Percentiles rank a stretch among this genome's conserved stretches.
Conservation (phyloP, 1,140 invertebrate species). For the Pogonomyrmex californicus region DNA sequence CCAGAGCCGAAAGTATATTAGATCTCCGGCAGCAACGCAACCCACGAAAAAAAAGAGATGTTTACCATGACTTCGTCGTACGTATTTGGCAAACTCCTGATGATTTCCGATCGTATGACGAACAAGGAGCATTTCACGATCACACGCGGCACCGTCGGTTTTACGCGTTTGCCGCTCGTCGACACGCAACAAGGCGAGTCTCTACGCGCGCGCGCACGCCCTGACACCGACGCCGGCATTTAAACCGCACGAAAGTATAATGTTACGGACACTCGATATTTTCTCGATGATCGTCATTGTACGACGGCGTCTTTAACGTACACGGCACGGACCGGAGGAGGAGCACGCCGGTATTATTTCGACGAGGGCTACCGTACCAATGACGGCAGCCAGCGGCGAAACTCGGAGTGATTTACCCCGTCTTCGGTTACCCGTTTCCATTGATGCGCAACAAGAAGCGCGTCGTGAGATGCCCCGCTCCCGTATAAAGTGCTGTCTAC, state of each 20-base stretch:
- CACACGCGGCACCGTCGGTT: slow-evolving; percentile 21
- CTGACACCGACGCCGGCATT: slow-evolving; percentile 76
- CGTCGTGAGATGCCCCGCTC: slow-evolving; percentile 32
- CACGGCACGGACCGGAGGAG: slow-evolving; percentile 34
- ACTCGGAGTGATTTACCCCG: slow-evolving; percentile 80
- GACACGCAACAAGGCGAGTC: slow-evolving; percentile 49
- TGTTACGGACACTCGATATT: slow-evolving; percentile 86
- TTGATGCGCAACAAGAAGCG: slow-evolving; percentile 52
- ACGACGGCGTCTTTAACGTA: slow-evolving; percentile 74
- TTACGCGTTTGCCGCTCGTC: slow-evolving; percentile 26
- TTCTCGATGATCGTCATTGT: slow-evolving; percentile 86
- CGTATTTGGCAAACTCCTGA: background rate
- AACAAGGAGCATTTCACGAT: slow-evolving; percentile 22
- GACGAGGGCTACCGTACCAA: slow-evolving; percentile 76
- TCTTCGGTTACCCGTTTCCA: slow-evolving; percentile 80
- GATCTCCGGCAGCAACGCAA: background rate
- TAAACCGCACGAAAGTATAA: slow-evolving; percentile 84
- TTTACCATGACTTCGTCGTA: background rate
- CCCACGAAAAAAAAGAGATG: background rate
- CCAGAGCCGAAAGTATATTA: background rate
- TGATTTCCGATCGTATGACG: slow-evolving; percentile 49
- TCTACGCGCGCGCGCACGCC: slow-evolving; percentile 17
- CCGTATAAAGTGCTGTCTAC: slow-evolving; percentile 30
- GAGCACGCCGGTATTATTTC: slow-evolving; percentile 64
- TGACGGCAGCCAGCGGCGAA: slow-evolving; percentile 67